Base-by-base conservation (phyloP, 2,113 vertebrate genomes). In the Labeo rohita region DNA sequence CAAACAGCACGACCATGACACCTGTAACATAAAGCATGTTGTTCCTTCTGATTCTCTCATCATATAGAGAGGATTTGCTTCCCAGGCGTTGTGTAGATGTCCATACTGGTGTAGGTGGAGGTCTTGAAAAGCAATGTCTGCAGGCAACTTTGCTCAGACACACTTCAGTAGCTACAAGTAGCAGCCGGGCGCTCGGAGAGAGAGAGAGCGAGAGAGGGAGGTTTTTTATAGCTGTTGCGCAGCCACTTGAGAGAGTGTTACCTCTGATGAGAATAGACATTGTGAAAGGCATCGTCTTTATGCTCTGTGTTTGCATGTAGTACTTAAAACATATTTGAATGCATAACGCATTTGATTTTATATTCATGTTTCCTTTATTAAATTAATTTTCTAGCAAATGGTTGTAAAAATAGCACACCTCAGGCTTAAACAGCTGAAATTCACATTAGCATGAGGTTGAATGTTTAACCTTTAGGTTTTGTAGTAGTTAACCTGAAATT, bases 111-210 rank as follows among this genome's bases (percentile, higher is more conserved):
- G 59, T 75, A 77, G 59, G 75, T 74, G 73, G 34, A 83, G 54
- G 56, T 56, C 43, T 59, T 70, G 72, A 68, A 75, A 61, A 83
- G 75, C 34, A 15, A 21, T 87, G 34, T 79, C 74, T 85, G 86
- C 28, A 28, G 74, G 65, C 65, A 78, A 70, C 45, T 70, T 78
- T 54, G 70, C 88, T 88, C 89, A 88, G 92, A 87, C 91, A 83
- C 28, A 34, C 80, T 83, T 66, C 75, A 74, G 65, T 79, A 70
- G 47, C 80, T 82, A 56, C 45, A 83, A 74, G 50, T 65, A 72
- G 68, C 81, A 80, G 80, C 63, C 59, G 28, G 34, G 49, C 49
- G 50, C 80, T 61, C 66, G 34, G 66, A 85, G 79, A 76, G 73
- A 74, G 72, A 74, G 36, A 47, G 61, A 23, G 9, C 21, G 39